phyloP scores from a whole-genome alignment of 2,113 vertebrate genomes.

The Ciconia boyciana region DNA sequence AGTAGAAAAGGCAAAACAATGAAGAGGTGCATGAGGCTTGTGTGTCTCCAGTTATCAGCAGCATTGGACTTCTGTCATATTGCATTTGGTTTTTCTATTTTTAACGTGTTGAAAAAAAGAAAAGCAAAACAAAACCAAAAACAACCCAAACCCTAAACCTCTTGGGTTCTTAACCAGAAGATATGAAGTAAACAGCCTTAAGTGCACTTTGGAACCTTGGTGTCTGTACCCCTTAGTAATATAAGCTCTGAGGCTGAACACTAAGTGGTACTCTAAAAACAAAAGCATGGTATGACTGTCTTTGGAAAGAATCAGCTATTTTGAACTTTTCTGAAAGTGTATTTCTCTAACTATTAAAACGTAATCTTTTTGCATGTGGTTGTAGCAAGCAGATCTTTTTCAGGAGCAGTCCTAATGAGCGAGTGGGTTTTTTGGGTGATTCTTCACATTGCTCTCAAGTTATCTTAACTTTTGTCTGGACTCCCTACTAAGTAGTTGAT shows the following conservation, averaged over 20 bases:
- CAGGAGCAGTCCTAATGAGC: neutral
- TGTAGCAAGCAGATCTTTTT: neutral
- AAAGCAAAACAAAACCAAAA: neutral
- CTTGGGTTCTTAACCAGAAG: slow-evolving; percentile 29
- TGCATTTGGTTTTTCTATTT: slow-evolving; percentile 41
- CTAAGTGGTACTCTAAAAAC: slow-evolving; percentile 16
- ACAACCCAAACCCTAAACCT: neutral
- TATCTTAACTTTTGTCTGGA: neutral
- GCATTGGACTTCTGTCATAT: neutral
- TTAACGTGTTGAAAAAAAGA: neutral
- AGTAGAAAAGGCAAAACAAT: slow-evolving; percentile 86
- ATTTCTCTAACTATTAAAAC: slow-evolving; percentile 60
- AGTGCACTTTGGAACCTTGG: slow-evolving; percentile 19
- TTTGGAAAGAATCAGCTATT: neutral
- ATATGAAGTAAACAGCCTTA: slow-evolving; percentile 18
- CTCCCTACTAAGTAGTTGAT: neutral
- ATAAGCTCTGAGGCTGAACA: slow-evolving; percentile 17
- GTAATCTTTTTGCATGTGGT: slow-evolving; percentile 27
- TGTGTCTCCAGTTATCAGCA: neutral
- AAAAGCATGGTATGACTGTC: neutral
- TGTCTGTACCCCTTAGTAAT: neutral
- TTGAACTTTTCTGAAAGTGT: neutral
- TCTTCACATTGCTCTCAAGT: neutral
- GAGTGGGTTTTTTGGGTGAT: neutral
- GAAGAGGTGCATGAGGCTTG: slow-evolving; percentile 32